Percentiles rank a stretch among this genome's conserved stretches.
These are phyloP conservation scores for Diorhabda elongata DNA, from an alignment of 1,140 invertebrate species.

Conservation along the genomic window DNA sequence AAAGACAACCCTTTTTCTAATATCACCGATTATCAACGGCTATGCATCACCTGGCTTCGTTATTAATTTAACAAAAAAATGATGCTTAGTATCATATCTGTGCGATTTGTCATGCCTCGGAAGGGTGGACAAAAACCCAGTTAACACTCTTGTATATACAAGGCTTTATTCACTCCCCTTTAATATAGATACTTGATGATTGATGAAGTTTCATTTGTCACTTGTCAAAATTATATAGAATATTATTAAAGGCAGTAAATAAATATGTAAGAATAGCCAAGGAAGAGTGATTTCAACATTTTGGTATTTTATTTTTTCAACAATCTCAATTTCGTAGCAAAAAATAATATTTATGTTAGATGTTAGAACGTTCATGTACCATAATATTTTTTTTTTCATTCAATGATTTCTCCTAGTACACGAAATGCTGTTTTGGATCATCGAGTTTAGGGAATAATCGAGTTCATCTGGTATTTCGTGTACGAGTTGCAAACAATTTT, in stretches of 20 bases:
- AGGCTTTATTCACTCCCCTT: slow-evolving; percentile 3
- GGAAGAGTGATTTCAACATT: too few relatives aligned
- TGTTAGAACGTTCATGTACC: too few relatives aligned
- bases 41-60: slow-evolving; percentile 25
- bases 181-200: slow-evolving; percentile 3
- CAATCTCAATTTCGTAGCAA: too few relatives aligned
- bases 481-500: too few relatives aligned
- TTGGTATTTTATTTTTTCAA: too few relatives aligned
- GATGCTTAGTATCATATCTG: slow-evolving; percentile 22
- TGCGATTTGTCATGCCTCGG: slow-evolving; percentile 24
- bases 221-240: background rate
- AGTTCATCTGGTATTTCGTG: too few relatives aligned
- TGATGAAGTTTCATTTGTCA: background rate
- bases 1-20: slow-evolving; percentile 15
- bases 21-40: slow-evolving; percentile 20
- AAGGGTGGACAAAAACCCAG: slow-evolving; percentile 3
- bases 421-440: too few relatives aligned
- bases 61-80: slow-evolving; percentile 24
- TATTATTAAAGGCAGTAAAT: background rate
- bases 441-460: too few relatives aligned
- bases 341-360: too few relatives aligned
- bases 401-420: too few relatives aligned
- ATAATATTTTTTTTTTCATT: too few relatives aligned
- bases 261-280: too few relatives aligned
- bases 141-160: slow-evolving; percentile 19